phyloP scores from a whole-genome alignment of 1,140 invertebrate genomes.

The Drosophila littoralis region DNA sequence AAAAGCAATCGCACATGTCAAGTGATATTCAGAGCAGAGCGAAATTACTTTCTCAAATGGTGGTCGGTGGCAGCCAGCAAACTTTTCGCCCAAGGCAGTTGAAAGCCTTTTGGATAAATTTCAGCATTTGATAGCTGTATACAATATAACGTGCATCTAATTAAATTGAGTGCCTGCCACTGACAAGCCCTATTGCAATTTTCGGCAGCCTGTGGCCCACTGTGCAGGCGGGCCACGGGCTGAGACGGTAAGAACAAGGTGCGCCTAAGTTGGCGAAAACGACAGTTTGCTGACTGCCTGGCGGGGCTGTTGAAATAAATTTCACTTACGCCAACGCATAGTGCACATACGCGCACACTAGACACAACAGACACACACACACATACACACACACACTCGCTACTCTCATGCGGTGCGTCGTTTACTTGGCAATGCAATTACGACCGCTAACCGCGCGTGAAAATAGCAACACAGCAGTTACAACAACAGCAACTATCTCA shows the following conservation, averaged over 20 bases:
- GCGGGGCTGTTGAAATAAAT: conserved; percentile 77
- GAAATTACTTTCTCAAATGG: background rate
- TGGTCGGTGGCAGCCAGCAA: no score
- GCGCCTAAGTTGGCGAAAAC: conserved; percentile 53
- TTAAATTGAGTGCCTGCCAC: conserved; percentile 16
- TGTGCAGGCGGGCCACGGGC: conserved; percentile 23
- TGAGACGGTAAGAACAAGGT: background rate
- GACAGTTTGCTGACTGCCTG: conserved; percentile 73
- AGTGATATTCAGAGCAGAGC: no score
- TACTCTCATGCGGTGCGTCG: conserved; percentile 66
- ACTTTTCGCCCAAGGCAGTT: background rate
- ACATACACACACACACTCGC: conserved; percentile 38
- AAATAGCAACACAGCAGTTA: conserved; percentile 64
- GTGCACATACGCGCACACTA: conserved; percentile 25
- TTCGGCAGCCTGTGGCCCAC: conserved; percentile 22
- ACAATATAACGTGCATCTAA: conserved; percentile 3
- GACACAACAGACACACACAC: conserved; percentile 9
- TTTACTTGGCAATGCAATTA: conserved; percentile 82
- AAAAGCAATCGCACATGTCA: no score
- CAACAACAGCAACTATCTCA: conserved; percentile 39
- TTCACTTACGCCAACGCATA: conserved; percentile 73
- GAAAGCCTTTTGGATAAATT: background rate
- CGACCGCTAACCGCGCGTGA: conserved; percentile 80
- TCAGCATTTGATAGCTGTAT: background rate
- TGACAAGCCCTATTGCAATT: conserved; percentile 14